phyloP scores from a whole-genome alignment of 2,113 vertebrate genomes.

The Crotalus viridis region DNA sequence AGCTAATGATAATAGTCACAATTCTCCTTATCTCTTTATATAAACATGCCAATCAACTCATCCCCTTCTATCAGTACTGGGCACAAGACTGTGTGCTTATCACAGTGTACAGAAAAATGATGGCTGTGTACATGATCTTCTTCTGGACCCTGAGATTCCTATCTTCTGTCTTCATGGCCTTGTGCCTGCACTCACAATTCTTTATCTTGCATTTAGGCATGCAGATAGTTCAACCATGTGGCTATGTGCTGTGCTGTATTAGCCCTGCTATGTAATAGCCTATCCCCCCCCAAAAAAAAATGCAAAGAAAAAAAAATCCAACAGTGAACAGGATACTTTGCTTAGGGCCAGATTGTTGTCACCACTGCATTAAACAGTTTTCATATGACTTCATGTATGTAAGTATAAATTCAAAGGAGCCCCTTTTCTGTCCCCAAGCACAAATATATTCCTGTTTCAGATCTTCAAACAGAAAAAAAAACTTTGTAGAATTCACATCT shows the following conservation, averaged over 20 bases:
- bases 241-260: background rate
- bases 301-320: background rate
- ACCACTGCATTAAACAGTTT: background rate
- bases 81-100: slow-evolving; percentile 1
- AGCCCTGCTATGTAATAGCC: background rate
- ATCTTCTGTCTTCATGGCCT: background rate
- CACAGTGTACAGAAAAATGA: background rate
- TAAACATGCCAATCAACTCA: background rate
- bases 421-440: background rate
- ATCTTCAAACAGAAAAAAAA: background rate
- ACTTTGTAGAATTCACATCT: background rate
- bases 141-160: background rate
- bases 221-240: background rate
- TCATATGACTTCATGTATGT: background rate
- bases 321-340: background rate
- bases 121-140: background rate
- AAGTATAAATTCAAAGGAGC: background rate
- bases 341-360: background rate
- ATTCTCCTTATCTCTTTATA: background rate
- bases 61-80: background rate
- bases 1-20: background rate
- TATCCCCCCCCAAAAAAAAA: background rate
- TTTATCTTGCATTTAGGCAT: background rate
- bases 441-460: background rate
- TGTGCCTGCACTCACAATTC: background rate